Evolutionary conservation across 2,888 invertebrate genomes (phyloP).

Genomic region (Mylabris sibirica): DNA sequence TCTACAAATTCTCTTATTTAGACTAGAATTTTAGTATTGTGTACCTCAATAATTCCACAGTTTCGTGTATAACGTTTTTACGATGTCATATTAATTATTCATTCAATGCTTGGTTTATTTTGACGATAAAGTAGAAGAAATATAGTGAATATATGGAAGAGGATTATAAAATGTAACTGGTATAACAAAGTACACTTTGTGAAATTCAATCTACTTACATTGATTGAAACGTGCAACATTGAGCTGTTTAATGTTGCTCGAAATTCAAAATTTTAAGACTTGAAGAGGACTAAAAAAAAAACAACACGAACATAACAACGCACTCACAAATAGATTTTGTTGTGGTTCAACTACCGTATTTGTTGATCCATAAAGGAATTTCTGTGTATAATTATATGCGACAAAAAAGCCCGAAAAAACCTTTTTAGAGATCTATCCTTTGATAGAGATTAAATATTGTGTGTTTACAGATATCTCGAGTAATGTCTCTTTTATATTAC

Average conservation of each 20-base stretch:
- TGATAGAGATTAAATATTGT: no score
- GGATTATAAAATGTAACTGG: neutral
- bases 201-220: neutral
- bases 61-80: neutral
- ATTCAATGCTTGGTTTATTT: neutral
- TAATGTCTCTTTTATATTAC: neutral
- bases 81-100: neutral
- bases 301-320: conserved; percentile 24
- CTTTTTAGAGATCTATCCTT: no score
- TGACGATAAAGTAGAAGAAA: neutral
- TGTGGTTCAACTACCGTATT: conserved; percentile 14
- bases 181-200: neutral
- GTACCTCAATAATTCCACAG: neutral
- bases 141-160: neutral
- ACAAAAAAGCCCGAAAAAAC: neutral
- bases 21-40: neutral
- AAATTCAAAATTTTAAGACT: conserved; percentile 20
- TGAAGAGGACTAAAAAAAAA: neutral
- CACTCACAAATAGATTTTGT: conserved; percentile 21
- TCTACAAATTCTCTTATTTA: neutral
- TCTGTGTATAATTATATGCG: neutral
- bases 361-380: neutral
- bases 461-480: neutral
- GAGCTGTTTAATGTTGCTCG: neutral
- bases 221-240: conserved; percentile 6